A percentile compares a stretch with the other conserved stretches of the same genome.
Evolutionary conservation across 23 tunicate genomes (phyloP).

Genomic region (Trididemnum nubilum): DNA sequence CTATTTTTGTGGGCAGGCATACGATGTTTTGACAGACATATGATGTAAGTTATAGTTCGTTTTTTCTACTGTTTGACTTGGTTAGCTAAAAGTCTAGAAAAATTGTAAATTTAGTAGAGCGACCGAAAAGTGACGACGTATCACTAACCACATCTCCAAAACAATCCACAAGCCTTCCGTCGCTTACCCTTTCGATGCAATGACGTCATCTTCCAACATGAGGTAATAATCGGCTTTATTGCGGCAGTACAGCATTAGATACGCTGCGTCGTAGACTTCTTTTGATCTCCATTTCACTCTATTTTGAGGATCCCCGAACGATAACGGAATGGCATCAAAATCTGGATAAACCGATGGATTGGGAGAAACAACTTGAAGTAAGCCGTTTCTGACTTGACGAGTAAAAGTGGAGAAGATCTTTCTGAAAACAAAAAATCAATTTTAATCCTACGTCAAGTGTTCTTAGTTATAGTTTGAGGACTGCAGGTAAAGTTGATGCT

Average conservation of each 20-base stretch:
- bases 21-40: too few relatives aligned
- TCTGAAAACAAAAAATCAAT: slow-evolving; percentile 13
- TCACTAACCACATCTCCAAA: too few relatives aligned
- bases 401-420: slow-evolving; percentile 26
- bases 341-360: slow-evolving; percentile 29
- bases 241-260: slow-evolving; percentile 35
- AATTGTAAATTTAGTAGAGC: too few relatives aligned
- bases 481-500: too few relatives aligned
- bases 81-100: too few relatives aligned
- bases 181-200: slow-evolving; percentile 32
- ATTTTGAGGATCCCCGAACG: slow-evolving; percentile 38
- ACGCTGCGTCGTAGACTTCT: slow-evolving; percentile 50
- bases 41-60: too few relatives aligned
- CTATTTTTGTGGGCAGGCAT: too few relatives aligned
- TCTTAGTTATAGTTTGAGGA: too few relatives aligned
- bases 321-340: not conserved
- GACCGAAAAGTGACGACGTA: too few relatives aligned
- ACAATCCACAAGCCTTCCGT: too few relatives aligned
- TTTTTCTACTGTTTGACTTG: too few relatives aligned
- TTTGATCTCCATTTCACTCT: slow-evolving; percentile 52
- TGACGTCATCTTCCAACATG: slow-evolving; percentile 60
- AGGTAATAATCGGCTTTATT: slow-evolving; percentile 37
- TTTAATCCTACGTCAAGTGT: too few relatives aligned
- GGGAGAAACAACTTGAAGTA: slow-evolving; percentile 45
- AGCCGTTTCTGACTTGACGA: slow-evolving; percentile 23